Evolutionary conservation across 2,797 vertebrate genomes (phyloP), one percentile per base, ranked within the genome.

Genomic region (Coccyzus lansbergi): DNA sequence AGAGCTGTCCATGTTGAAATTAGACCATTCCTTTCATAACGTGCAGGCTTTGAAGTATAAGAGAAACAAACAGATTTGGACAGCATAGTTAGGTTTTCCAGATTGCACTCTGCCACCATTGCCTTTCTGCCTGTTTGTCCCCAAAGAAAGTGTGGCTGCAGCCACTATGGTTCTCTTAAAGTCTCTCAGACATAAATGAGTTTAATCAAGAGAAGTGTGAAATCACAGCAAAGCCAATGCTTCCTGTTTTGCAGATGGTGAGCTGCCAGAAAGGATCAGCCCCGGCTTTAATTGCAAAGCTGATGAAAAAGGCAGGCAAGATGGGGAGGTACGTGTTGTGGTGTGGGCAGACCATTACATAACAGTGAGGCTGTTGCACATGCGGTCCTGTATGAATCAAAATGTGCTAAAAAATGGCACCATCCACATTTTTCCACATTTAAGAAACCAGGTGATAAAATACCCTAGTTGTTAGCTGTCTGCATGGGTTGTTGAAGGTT

Each of bases 231-330:
- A 93, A 95, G 94, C 85, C 93, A 88, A 68, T 60, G 88, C 92
- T 96, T 88, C 90, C 88, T 62, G 5, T 82, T 95, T 51, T 95
- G 79, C 97, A 97, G 97, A 97, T 97, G 97, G 96, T 95, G 88
- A 95, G 94, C 93, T 97, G 95, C 95, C 96, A 97, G 95, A 87
- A 97, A 93, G 77, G 79, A 97, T 97, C 95, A 97, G 79, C 83
- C 80, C 70, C 92, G 90, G 40, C 70, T 97, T 87, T 96, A 96
- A 96, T 96, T 96, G 92, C 92, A 18, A 88, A 94, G 91, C 90
- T 67, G 89, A 92, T 90, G 84, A 90, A 79, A 83, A 87, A 94
- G 83, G 86, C 90, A 86, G 80, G 93, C 89, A 84, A 72, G 87
- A 95, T 48, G 86, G 92, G 93, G 85, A 86, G 81, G 69, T 93